Conservation (phyloP, 2,797 vertebrate genomes). For the Picus viridis region DNA sequence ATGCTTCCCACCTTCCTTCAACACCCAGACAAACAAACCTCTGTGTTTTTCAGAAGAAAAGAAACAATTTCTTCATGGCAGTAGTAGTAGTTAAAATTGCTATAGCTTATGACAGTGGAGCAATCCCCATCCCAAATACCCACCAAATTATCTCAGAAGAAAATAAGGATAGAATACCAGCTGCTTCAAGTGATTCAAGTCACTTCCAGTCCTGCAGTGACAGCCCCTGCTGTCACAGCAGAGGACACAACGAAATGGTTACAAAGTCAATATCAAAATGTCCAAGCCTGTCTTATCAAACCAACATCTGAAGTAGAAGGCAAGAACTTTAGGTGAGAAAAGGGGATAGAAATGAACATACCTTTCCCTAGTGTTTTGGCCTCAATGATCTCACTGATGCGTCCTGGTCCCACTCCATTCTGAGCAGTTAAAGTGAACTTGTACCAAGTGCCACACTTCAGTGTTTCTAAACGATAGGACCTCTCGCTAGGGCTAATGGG, state of each 20-base stretch:
- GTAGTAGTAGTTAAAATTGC: background rate
- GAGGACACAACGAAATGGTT: background rate
- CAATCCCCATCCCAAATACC: background rate
- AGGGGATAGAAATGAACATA: slow-evolving; percentile 27
- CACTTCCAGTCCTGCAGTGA: fast-evolving
- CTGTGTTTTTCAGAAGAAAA: background rate
- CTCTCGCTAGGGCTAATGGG: slow-evolving; percentile 98
- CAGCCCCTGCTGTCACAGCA: background rate
- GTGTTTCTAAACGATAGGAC: slow-evolving; percentile 92
- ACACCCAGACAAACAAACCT: background rate
- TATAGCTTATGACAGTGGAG: background rate
- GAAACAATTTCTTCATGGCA: background rate
- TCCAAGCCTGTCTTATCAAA: background rate
- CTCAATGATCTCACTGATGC: slow-evolving; percentile 99
- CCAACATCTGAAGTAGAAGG: background rate
- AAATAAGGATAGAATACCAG: background rate
- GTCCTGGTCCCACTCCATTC: slow-evolving; percentile 96
- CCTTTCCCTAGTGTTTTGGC: slow-evolving; percentile 98
- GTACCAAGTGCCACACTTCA: slow-evolving; percentile 99
- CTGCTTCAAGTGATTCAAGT: background rate
- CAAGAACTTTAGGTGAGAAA: background rate
- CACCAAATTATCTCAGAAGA: background rate
- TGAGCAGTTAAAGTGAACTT: slow-evolving; percentile 98
- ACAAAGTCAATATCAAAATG: background rate
- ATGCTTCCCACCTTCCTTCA: background rate